These are phyloP conservation scores for Rhinatrema bivittatum DNA, from an alignment of 2,797 vertebrate species.

Conservation along the genomic window DNA sequence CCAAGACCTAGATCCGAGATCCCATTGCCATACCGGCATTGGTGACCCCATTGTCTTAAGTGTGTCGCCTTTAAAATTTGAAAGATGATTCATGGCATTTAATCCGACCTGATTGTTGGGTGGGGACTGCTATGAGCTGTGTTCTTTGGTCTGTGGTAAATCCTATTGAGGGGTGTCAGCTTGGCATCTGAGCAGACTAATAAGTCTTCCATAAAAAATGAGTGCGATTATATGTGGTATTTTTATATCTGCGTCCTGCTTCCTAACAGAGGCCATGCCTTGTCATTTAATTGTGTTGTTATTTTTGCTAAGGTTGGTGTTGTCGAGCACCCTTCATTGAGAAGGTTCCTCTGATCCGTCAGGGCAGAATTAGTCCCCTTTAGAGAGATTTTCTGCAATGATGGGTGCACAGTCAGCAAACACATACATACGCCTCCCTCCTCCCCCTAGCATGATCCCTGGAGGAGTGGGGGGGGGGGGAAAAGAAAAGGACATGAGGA, in stretches of 20 bases:
- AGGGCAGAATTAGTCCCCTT: conserved; percentile 24
- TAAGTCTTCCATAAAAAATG: conserved; percentile 1
- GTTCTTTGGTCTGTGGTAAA: fast-evolving
- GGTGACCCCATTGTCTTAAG: too few relatives aligned
- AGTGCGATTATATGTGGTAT: neutral
- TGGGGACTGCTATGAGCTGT: neutral
- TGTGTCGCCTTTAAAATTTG: too few relatives aligned
- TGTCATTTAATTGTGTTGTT: neutral
- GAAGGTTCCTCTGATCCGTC: conserved; percentile 26
- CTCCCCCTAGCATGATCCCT: too few relatives aligned
- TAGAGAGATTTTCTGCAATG: conserved; percentile 28
- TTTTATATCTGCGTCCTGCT: fast-evolving
- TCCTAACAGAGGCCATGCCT: neutral
- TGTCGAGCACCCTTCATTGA: conserved; percentile 17
- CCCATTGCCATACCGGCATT: too few relatives aligned
- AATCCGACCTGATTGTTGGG: too few relatives aligned
- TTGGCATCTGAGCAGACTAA: neutral
- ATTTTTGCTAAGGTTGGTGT: conserved; percentile 3
- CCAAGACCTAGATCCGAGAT: neutral
- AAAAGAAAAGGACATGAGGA: too few relatives aligned
- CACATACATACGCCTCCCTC: too few relatives aligned
- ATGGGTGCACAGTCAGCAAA: too few relatives aligned
- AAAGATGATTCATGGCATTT: neutral
- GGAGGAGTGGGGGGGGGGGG: too few relatives aligned
- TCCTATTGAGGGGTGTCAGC: neutral